Base-by-base conservation (phyloP, 2,888 invertebrate genomes). In the Graphium colonna region DNA sequence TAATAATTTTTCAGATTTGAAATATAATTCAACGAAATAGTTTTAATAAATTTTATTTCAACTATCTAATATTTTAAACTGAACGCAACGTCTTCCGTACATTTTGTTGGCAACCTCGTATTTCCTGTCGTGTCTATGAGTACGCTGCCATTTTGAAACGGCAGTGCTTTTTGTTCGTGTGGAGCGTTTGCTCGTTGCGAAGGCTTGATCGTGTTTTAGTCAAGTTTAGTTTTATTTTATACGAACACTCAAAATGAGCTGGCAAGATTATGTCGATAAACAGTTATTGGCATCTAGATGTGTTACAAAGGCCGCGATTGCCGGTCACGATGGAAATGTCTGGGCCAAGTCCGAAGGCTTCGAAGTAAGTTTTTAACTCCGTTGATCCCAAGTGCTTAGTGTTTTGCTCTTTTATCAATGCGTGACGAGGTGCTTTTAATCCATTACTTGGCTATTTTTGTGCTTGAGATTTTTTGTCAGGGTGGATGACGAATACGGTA, bases 191-290 rank as follows among this genome's bases (percentile, higher is more conserved):
- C 87, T 87, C 87, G 89, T 83, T 84, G 83, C 82, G 84, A 75
- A 76, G 80, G 79, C 78, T 77, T 77, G 69, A 81, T 82, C 79
- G 85, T 86, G 84, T 72, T 77, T 77, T 83, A 85, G 81, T 77
- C 76, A 82, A 87, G 87, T 85, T 83, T 87, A 86, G 89, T 88
- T 87, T 83, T 83, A 86, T 82, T 82, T 83, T 79, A 84, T 82
- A 82, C 77, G 86, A 88, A 88, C 72, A 77, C 72, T 86, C 91
- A 94, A 91, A 91, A 97, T 97, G 97, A 97, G 96, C 95, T 97
- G 97, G 97, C 97, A 97, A 95, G 97, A 97, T 95, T 97, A 97
- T 93, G 96, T 97, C 91, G 97, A 97, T 92, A 97, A 96, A 93
- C 97, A 97, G 92, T 94, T 97, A 92, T 93, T 97, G 92, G 96